Base-by-base conservation (phyloP, 2,888 invertebrate species). In the Lacanobia oleracea region DNA sequence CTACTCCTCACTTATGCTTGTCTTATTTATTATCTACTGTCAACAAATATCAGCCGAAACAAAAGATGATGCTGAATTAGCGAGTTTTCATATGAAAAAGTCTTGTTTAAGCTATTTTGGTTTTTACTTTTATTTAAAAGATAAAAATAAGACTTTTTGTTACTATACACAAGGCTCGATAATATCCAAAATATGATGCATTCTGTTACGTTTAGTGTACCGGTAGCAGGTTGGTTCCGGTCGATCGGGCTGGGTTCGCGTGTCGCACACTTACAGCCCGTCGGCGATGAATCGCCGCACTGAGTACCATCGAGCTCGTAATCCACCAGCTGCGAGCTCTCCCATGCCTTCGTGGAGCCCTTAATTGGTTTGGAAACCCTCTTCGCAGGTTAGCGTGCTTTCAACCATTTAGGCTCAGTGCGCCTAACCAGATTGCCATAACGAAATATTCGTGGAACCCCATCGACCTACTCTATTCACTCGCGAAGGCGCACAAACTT, bases 351-450 rank as follows among this genome's bases (percentile, higher is more conserved):
- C 94, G 93, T 94, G 94, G 90, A 94, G 89, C 91, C 94, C 94
- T 94, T 95, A 95, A 95, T 95, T 95, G 95, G 95, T 94, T 94
- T 91, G 92, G 94, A 95, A 94, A 90, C 94, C 95, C 95, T 94
- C 95, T 95, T 94, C 93, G 94, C 91, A 87, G 89, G 92, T 88
- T 95, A 87, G 93, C 95, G 95, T 95, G 95, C 93, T 89, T 85
- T 80, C 87, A 86, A 88, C 93, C 94, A 93, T 94, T 95, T 95
- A 95, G 92, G 88, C 91, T 86, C 90, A 88, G 90, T 92, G 88
- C 92, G 93, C 92, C 94, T 95, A 95, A 95, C 95, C 95, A 95
- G 94, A 94, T 94, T 94, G 94, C 92, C 92, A 90, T 94, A 95
- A 94, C 93, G 89, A 91, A 94, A 94, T 93, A 93, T 94, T 92